Base-by-base conservation (phyloP, 2,888 invertebrate genomes). In the Tiliacea aurago region DNA sequence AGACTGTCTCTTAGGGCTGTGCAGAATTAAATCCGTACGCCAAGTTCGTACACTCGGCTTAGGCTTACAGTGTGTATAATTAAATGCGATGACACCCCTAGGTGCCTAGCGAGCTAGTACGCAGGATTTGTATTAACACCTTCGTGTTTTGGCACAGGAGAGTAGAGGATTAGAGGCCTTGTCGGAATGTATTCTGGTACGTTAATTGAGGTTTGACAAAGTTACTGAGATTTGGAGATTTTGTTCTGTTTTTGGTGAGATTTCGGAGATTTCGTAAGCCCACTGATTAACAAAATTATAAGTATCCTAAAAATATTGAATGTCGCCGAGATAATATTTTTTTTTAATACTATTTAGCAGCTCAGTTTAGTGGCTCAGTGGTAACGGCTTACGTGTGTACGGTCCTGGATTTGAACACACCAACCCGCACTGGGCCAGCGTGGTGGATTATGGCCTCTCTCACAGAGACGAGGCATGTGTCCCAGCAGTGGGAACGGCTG, bases 71-170 rank as follows among this genome's bases (percentile, higher is more conserved):
- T 68, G 76, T 80, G 84, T 84, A 81, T 83, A 85, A 86, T 86
- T 85, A 86, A 80, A 81, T 73, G 78, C 67, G 77, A 83, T 80
- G 84, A 83, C 78, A 82, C 75, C 72, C 84, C 78, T 75, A 85
- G 85, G 76, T 81, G 72, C 68, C 77, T 53, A 61, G 80, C 76
- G 63, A 45, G 53, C 58, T 70, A 65, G 67, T 67, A 72, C 53
- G 55, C 58, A 66, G 82, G 59, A 70, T 80, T 75, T 73, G 73
- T 77, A 84, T 82, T 82, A 84, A 83, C 84, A 84, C 83, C 66
- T 83, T 59, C 49, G 62, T 84, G 78, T 84, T 80, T 82, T 73
- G 72, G 33, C 49, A 65, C 53, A 74, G 37, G 2, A 76, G 28
- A 37, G 37, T 75, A 74, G 53, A 62, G 80, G 84, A 80, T 84